A percentile compares a stretch with the other conserved stretches of the same genome.
Conservation (phyloP, 1,140 invertebrate genomes). For the Lamellibrachia luymesi region DNA sequence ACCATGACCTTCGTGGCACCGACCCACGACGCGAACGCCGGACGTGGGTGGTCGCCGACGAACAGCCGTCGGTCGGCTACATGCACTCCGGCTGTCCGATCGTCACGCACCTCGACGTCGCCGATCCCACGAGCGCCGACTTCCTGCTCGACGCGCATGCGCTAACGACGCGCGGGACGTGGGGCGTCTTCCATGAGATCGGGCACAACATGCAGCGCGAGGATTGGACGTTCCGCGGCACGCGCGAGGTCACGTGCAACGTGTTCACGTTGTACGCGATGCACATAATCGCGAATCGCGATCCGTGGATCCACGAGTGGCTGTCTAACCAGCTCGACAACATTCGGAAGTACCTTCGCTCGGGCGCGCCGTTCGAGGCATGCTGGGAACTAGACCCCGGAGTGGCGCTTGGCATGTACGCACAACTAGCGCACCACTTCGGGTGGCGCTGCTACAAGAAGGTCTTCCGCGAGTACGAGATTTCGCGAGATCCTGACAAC, state of each 20-base stretch:
- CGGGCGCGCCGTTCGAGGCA: slow-evolving; percentile 28
- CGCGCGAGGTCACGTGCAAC: slow-evolving; percentile 36
- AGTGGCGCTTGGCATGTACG: slow-evolving; percentile 29
- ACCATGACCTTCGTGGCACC: slow-evolving; percentile 32
- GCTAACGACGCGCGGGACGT: slow-evolving; percentile 29
- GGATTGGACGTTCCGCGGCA: slow-evolving; percentile 35
- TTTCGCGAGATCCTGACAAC: slow-evolving; percentile 1
- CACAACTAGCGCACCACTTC: slow-evolving; percentile 29
- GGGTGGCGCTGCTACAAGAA: slow-evolving; percentile 30
- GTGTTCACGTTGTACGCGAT: slow-evolving; percentile 41
- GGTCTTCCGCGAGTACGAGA: slow-evolving; percentile 29
- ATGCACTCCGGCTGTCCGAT: slow-evolving; percentile 41
- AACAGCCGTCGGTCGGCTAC: slow-evolving; percentile 32
- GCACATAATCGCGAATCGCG: slow-evolving; percentile 28
- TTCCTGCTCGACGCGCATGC: slow-evolving; percentile 26
- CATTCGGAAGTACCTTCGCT: slow-evolving; percentile 23
- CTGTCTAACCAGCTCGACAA: slow-evolving; percentile 17
- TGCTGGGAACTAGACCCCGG: slow-evolving; percentile 27
- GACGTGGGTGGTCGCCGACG: slow-evolving; percentile 35
- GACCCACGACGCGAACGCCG: slow-evolving; percentile 22
- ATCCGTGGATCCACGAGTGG: slow-evolving; percentile 34
- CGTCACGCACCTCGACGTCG: slow-evolving; percentile 35
- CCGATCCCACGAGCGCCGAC: slow-evolving; percentile 27
- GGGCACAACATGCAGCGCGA: slow-evolving; percentile 38
- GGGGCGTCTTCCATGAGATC: slow-evolving; percentile 39